phyloP scores from a whole-genome alignment of 2,888 invertebrate species.

The Baccha elongata region DNA sequence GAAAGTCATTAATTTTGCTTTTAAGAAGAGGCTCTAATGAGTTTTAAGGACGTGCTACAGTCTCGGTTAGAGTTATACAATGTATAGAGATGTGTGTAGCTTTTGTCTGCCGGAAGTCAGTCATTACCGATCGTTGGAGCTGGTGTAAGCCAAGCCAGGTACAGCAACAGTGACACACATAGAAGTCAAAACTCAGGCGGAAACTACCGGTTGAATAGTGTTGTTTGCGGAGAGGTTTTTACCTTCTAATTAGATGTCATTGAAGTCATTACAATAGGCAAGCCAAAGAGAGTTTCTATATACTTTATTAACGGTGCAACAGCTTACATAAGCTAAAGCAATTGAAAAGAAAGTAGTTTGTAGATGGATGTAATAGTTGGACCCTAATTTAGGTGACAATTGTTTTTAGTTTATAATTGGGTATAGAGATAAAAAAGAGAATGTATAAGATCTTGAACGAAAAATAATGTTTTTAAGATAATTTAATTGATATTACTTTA shows the following conservation, averaged over 20 bases:
- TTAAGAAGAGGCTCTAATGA: constrained; percentile 74
- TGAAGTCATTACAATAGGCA: constrained; percentile 72
- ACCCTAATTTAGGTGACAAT: constrained; percentile 61
- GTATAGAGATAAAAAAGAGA: no score
- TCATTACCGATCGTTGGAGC: constrained; percentile 67
- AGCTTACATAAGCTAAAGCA: constrained; percentile 59
- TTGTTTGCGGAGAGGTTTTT: constrained; percentile 72
- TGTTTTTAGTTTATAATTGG: constrained; percentile 58
- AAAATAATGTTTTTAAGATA: no score
- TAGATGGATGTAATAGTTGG: constrained; percentile 3
- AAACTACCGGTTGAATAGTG: constrained; percentile 72
- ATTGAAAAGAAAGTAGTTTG: constrained; percentile 52
- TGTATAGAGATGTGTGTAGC: constrained; percentile 32
- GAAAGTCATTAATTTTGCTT: constrained; percentile 74
- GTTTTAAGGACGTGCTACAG: constrained; percentile 73
- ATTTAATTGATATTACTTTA: no score
- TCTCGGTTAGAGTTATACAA: constrained; percentile 37
- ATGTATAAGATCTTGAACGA: no score
- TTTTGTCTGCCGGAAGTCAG: constrained; percentile 69
- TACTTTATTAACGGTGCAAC: constrained; percentile 68
- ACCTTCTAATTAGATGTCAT: constrained; percentile 74
- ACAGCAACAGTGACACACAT: background rate
- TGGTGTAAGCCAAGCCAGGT: background rate
- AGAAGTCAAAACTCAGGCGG: constrained; percentile 36
- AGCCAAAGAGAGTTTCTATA: constrained; percentile 1